Base-by-base conservation (phyloP, 2,113 vertebrate species). In the Clarias macrocephalus region DNA sequence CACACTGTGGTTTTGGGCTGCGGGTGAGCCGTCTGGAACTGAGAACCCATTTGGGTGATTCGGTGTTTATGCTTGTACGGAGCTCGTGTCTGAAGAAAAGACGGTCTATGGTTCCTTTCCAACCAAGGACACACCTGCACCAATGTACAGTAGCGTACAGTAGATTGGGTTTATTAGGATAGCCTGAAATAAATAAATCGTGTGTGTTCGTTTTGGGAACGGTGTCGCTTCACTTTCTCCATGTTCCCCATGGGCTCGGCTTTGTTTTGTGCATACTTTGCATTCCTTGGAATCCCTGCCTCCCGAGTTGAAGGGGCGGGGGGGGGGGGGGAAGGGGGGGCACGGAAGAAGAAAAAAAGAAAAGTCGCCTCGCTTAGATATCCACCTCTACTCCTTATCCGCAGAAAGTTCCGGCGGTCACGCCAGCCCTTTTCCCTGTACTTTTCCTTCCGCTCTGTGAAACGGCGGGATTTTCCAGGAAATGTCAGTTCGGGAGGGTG, bases 401-500 rank as follows among this genome's bases (percentile, higher is more conserved):
- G 80, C 87, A 87, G 86, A 83, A 92, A 91, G 89, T 92, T 93
- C 90, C 85, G 88, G 89, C 75, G 87, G 89, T 89, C 90, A 92
- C 87, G 90, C 92, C 92, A 93, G 86, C 86, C 90, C 82, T 92
- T 92, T 92, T 92, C 91, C 91, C 91, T 90, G 90, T 94, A 94
- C 93, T 95, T 95, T 96, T 95, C 94, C 95, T 95, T 95, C 94
- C 94, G 91, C 91, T 88, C 91, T 9, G 70, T 52, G 93, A 95
- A 95, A 95, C 92, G 93, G 93, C 93, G 87, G 94, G 94, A 94
- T 94, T 96, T 95, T 95, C 94, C 95, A 94, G 93, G 94, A 95
- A 95, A 95, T 91, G 91, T 94, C 93, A 94, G 92, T 91, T 91
- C 52, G 90, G 91, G 92, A 93, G 94, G 95, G 95, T 93, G 94